Conservation (phyloP, 1,140 invertebrate genomes). For the Galleria mellonella region DNA sequence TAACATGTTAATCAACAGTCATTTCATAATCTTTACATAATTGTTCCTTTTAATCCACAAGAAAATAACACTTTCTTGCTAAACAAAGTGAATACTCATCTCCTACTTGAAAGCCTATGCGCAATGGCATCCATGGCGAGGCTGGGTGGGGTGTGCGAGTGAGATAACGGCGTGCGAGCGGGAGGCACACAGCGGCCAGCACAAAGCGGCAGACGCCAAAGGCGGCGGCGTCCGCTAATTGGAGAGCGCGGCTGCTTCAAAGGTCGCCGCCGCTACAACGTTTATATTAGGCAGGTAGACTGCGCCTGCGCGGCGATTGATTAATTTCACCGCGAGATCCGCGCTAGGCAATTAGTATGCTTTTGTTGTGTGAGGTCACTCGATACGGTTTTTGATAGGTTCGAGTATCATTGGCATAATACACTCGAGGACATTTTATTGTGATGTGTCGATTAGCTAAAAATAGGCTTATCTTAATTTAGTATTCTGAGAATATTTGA, state of each 20-base stretch:
- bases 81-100: no score
- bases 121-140: neutral
- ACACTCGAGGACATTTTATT: no score
- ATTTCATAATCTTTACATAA: no score
- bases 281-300: conserved; percentile 67
- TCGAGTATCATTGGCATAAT: no score
- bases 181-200: conserved; percentile 20
- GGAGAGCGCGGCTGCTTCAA: conserved; percentile 59
- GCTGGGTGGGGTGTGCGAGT: conserved; percentile 17
- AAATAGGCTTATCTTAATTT: no score
- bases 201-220: conserved; percentile 58
- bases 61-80: no score
- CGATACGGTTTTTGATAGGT: no score
- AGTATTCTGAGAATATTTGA: no score
- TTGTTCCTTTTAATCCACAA: no score
- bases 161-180: conserved; percentile 21
- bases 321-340: conserved; percentile 61
- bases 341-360: conserved; percentile 56
- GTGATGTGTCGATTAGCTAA: no score
- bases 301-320: conserved; percentile 39
- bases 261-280: conserved; percentile 51
- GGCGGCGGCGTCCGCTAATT: conserved; percentile 66
- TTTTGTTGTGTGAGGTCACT: conserved; percentile 41
- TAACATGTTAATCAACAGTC: no score
- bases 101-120: neutral